Evolutionary conservation across 2,113 vertebrate genomes (phyloP).

Genomic region (Lathamus discolor): DNA sequence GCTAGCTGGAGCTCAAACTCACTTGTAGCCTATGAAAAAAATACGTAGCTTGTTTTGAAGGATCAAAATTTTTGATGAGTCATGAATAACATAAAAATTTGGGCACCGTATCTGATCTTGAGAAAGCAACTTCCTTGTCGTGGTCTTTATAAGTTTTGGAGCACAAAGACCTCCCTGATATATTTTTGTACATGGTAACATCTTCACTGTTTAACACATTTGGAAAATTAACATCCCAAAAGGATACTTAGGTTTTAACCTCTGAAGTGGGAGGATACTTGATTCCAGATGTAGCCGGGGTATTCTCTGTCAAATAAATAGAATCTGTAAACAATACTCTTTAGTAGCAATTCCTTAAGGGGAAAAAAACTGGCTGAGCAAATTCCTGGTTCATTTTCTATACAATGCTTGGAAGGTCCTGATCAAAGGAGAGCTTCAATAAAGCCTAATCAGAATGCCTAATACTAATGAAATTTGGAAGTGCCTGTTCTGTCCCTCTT

Average conservation of each 20-base stretch:
- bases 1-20: not conserved
- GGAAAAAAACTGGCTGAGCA: not conserved
- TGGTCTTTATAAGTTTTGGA: not conserved
- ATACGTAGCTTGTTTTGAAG: not conserved
- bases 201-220: not conserved
- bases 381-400: not conserved
- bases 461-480: not conserved
- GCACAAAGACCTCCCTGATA: not conserved
- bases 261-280: not conserved
- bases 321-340: not conserved
- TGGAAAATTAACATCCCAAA: not conserved
- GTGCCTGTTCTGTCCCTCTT: not conserved
- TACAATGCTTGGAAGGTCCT: not conserved
- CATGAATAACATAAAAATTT: not conserved
- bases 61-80: not conserved
- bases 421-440: not conserved
- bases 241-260: not conserved
- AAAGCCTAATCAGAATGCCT: not conserved
- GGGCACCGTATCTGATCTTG: not conserved
- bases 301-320: slow-evolving; percentile 7
- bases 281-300: not conserved
- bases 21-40: not conserved
- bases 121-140: not conserved
- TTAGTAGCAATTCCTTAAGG: not conserved
- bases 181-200: not conserved